These are phyloP conservation scores for Sussaba pulchella DNA, from an alignment of 2,888 invertebrate species.

Conservation along the genomic window DNA sequence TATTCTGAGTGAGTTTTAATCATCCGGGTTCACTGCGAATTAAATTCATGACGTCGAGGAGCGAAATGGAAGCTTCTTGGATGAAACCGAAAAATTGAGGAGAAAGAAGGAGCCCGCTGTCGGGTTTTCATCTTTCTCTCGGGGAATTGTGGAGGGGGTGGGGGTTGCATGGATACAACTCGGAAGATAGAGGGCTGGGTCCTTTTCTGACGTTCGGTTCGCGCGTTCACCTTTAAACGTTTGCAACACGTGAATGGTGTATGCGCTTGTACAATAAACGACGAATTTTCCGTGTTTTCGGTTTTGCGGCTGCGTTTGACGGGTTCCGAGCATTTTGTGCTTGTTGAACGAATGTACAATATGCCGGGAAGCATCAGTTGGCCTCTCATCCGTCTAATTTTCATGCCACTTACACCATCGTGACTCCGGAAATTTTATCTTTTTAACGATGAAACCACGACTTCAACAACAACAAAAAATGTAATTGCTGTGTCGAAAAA, in stretches of 20 bases:
- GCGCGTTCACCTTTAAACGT: constrained; percentile 30
- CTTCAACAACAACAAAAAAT: no score
- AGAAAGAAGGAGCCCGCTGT: no score
- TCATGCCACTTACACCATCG: no score
- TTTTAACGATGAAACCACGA: no score
- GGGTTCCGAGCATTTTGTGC: constrained; percentile 16
- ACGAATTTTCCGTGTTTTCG: constrained; percentile 30
- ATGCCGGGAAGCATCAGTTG: neutral
- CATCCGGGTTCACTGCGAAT: constrained; percentile 6
- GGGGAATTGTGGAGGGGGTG: no score
- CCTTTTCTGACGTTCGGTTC: neutral
- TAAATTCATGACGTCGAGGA: constrained; percentile 13
- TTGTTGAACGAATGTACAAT: constrained; percentile 11
- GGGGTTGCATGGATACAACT: no score
- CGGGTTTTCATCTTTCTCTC: no score
- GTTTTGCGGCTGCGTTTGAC: neutral
- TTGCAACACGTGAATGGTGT: neutral
- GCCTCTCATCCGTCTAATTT: neutral
- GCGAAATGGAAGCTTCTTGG: neutral
- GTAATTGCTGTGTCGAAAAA: no score
- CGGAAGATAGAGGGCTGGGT: neutral
- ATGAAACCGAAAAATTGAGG: no score
- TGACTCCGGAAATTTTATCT: no score
- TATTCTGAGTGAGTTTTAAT: constrained; percentile 7
- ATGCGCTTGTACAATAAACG: constrained; percentile 1